phyloP scores from a whole-genome alignment of 2,888 invertebrate species.

The Coremacera marginata region DNA sequence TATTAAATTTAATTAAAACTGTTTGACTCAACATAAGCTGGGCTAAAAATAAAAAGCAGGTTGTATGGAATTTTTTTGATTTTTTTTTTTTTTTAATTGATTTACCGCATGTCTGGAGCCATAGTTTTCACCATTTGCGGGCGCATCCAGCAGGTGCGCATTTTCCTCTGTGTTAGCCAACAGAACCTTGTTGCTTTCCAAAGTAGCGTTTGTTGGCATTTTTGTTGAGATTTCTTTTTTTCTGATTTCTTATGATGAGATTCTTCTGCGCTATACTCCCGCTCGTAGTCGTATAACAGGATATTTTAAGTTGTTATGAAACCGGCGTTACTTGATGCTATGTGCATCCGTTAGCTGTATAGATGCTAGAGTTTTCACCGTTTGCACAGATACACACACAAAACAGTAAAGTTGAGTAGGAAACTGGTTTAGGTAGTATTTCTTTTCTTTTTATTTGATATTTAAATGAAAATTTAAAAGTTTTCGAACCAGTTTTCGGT shows the following conservation, averaged over 20 bases:
- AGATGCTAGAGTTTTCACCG: no score
- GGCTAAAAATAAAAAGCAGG: no score
- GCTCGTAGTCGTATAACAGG: no score
- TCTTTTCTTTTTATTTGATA: background rate
- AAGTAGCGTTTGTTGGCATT: conserved; percentile 5
- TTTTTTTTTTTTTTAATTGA: background rate
- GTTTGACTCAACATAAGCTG: no score
- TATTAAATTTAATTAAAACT: no score
- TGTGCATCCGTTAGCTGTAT: background rate
- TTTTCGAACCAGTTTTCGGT: no score
- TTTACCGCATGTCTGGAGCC: conserved; percentile 51
- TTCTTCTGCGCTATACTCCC: no score
- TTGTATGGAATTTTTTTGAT: no score
- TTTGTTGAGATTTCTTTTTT: background rate
- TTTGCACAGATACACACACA: background rate
- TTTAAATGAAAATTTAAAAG: background rate
- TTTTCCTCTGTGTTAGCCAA: conserved; percentile 46
- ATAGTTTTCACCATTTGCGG: conserved; percentile 48
- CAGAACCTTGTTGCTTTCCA: conserved; percentile 15
- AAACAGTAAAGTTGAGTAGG: background rate
- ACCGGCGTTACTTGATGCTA: background rate
- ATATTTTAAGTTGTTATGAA: conserved; percentile 6
- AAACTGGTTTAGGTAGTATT: background rate
- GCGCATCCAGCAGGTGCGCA: conserved; percentile 48
- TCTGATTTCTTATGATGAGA: background rate